Conservation (phyloP, 2,797 vertebrate species). For the Aphelocoma californica region DNA sequence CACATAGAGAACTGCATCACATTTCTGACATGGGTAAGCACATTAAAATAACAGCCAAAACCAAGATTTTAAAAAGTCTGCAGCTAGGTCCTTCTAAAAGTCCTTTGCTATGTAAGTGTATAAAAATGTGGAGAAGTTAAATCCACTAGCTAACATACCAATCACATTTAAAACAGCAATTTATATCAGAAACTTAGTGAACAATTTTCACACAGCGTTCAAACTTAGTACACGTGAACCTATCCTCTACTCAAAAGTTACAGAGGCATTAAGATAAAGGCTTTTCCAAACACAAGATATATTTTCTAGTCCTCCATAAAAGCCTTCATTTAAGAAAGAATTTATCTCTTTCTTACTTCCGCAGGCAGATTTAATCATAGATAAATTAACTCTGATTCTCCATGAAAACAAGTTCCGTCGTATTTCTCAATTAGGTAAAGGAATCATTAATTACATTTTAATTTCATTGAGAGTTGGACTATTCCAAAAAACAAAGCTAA, state of each 20-base stretch:
- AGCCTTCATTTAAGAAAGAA: neutral
- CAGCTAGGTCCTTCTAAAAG: neutral
- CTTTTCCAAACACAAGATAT: neutral
- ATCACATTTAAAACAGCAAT: neutral
- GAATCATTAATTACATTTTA: neutral
- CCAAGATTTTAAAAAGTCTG: neutral
- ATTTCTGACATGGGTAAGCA: neutral
- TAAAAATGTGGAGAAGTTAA: neutral
- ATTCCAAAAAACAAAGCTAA: neutral
- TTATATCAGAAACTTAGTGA: neutral
- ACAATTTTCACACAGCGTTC: neutral
- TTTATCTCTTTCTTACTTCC: neutral
- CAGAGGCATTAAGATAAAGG: neutral
- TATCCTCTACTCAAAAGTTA: neutral
- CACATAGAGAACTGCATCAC: neutral
- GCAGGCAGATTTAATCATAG: neutral
- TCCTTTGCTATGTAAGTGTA: neutral
- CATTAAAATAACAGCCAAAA: neutral
- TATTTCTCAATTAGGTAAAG: neutral
- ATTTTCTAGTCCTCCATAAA: neutral
- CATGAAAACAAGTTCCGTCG: neutral
- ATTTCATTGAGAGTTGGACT: neutral
- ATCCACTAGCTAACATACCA: neutral
- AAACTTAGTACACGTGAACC: neutral
- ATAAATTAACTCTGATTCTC: neutral